Conservation (phyloP, 2,888 invertebrate genomes). For the Stenodera caucasica region DNA sequence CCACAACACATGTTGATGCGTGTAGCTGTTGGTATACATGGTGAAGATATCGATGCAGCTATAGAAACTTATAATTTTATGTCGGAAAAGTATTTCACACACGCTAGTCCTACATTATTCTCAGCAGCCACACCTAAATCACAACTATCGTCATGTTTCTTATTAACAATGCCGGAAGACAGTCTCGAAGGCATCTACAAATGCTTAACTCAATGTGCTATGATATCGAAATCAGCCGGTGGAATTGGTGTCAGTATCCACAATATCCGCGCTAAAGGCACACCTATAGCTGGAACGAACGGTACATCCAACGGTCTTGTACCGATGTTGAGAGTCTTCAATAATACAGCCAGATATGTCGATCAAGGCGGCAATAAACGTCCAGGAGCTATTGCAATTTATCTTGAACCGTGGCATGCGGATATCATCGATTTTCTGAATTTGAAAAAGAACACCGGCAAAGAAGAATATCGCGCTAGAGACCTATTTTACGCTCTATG, state of each 20-base stretch:
- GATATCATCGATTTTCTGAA: conserved; percentile 96
- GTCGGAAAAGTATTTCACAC: conserved; percentile 95
- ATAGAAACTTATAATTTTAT: conserved; percentile 95
- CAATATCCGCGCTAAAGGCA: conserved; percentile 89
- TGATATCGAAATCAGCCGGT: conserved; percentile 96
- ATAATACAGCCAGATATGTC: conserved; percentile 94
- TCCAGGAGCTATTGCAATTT: conserved; percentile 97
- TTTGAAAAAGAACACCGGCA: conserved; percentile 92
- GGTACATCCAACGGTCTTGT: conserved; percentile 94
- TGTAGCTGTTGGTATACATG: conserved; percentile 95
- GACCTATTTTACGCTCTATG: conserved; percentile 97
- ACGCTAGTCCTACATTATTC: conserved; percentile 97
- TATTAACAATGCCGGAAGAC: conserved; percentile 92
- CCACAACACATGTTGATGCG: conserved; percentile 99
- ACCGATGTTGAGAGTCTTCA: conserved; percentile 93
- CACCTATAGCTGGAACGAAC: conserved; percentile 91
- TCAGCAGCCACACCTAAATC: conserved; percentile 90
- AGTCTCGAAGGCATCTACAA: conserved; percentile 95
- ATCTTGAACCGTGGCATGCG: conserved; percentile 98
- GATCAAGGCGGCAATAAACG: conserved; percentile 98
- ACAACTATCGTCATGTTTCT: conserved; percentile 94
- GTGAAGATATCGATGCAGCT: conserved; percentile 86
- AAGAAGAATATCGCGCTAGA: conserved; percentile 90
- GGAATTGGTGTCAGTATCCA: conserved; percentile 97
- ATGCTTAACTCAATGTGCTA: conserved; percentile 88